Conservation (phyloP, 2,888 invertebrate species). For the Cactoblastis cactorum region DNA sequence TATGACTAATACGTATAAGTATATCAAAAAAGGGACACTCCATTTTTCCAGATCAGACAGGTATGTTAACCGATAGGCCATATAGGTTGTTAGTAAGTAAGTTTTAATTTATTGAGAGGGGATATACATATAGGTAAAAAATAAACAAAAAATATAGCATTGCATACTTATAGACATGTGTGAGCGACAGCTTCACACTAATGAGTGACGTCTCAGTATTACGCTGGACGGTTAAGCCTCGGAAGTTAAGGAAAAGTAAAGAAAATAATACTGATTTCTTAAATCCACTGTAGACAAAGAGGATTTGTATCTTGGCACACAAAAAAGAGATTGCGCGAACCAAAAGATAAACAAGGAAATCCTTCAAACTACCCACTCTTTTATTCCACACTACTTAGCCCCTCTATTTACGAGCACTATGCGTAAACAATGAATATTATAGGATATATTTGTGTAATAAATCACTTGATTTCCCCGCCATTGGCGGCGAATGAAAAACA, state of each 20-base stretch:
- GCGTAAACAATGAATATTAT: slow-evolving; percentile 33
- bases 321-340: slow-evolving; percentile 17
- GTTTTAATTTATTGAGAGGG: too few relatives aligned
- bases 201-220: too few relatives aligned
- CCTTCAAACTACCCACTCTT: slow-evolving; percentile 24
- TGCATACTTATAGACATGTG: too few relatives aligned
- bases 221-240: too few relatives aligned
- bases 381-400: slow-evolving; percentile 32
- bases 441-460: slow-evolving; percentile 27
- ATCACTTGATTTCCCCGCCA: slow-evolving; percentile 23
- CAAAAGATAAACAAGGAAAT: slow-evolving; percentile 34
- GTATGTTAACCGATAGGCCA: too few relatives aligned
- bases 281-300: neutral
- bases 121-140: too few relatives aligned
- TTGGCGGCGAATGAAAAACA: slow-evolving; percentile 12
- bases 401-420: slow-evolving; percentile 22
- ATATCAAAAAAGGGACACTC: too few relatives aligned
- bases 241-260: too few relatives aligned
- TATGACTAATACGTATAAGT: too few relatives aligned
- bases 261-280: neutral
- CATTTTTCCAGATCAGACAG: too few relatives aligned
- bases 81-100: too few relatives aligned
- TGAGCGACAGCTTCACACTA: neutral
- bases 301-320: slow-evolving; percentile 11
- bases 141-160: too few relatives aligned